These are phyloP conservation scores for Aradophagus sp. DNA, from an alignment of 1,140 invertebrate genomes.

Conservation along the genomic window DNA sequence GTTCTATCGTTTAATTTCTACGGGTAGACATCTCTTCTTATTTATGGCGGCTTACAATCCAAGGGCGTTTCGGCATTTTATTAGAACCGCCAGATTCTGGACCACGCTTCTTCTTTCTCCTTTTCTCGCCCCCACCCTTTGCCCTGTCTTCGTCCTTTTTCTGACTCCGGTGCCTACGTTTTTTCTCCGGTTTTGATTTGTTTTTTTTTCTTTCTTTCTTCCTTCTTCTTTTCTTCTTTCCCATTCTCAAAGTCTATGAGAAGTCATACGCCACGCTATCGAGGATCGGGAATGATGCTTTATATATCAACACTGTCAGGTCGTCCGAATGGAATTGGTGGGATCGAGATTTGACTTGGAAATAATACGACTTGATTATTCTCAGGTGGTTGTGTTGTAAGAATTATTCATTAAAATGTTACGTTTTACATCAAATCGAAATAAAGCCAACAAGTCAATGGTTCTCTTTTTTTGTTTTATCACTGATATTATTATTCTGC, in stretches of 20 bases:
- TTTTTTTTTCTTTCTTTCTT: slow-evolving; percentile 10
- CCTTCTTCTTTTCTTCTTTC: slow-evolving; percentile 9
- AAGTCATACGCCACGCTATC: slow-evolving; percentile 41
- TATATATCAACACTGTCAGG: slow-evolving; percentile 29
- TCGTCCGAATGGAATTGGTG: slow-evolving; percentile 26
- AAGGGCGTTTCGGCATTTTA: slow-evolving; percentile 70
- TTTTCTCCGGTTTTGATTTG: slow-evolving; percentile 16
- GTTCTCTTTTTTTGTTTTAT: too few species aligned
- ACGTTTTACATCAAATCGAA: too few species aligned
- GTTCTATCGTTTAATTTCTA: slow-evolving; percentile 73
- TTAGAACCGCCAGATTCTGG: slow-evolving; percentile 65
- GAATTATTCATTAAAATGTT: slow-evolving; percentile 27
- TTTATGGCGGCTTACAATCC: slow-evolving; percentile 66
- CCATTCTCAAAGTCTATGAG: slow-evolving; percentile 18
- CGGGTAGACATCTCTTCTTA: slow-evolving; percentile 70
- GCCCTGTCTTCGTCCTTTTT: not conserved
- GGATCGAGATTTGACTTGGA: slow-evolving; percentile 31
- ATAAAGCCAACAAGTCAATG: too few species aligned
- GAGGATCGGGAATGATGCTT: slow-evolving; percentile 31
- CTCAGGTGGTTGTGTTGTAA: slow-evolving; percentile 6
- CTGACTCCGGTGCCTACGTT: not conserved
- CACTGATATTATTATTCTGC: too few species aligned
- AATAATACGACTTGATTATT: slow-evolving; percentile 31
- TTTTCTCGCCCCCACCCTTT: slow-evolving; percentile 9
- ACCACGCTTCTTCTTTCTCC: slow-evolving; percentile 39